Percentiles rank a stretch among this genome's conserved stretches.
phyloP scores from a whole-genome alignment of 2,888 invertebrate species.

The Drosophila pseudotalamancana region DNA sequence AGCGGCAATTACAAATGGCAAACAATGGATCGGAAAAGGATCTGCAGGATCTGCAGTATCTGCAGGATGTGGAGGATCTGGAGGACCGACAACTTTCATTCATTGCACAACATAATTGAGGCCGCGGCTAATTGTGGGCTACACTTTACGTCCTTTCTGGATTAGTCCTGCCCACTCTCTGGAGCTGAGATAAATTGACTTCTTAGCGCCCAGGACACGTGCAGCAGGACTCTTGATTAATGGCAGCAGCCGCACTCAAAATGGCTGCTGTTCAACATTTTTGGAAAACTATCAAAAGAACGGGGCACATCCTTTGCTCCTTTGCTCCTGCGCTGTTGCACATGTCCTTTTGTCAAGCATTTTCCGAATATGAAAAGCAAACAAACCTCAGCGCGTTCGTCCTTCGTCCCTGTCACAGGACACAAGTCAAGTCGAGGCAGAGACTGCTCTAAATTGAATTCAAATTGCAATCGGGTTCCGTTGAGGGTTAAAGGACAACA shows the following conservation, averaged over 20 bases:
- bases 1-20: conserved; percentile 61
- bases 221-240: conserved; percentile 55
- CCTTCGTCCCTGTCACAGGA: conserved; percentile 34
- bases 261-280: conserved; percentile 56
- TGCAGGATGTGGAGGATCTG: neutral
- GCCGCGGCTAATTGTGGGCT: conserved; percentile 60
- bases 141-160: conserved; percentile 4
- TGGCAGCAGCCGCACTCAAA: conserved; percentile 49
- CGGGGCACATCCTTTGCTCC: conserved; percentile 24
- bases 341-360: conserved; percentile 73
- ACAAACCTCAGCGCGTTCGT: conserved; percentile 34
- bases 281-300: conserved; percentile 15
- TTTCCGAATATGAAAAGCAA: conserved; percentile 34
- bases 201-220: conserved; percentile 75
- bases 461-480: conserved; percentile 55
- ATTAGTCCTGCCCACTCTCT: conserved; percentile 43
- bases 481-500: conserved; percentile 19
- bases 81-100: conserved; percentile 65
- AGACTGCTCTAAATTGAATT: conserved; percentile 80
- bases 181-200: conserved; percentile 62
- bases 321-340: conserved; percentile 65
- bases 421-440: conserved; percentile 64
- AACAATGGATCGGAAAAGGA: conserved; percentile 41
- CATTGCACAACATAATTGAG: conserved; percentile 76
- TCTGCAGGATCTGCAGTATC: neutral